Base-by-base conservation (phyloP, 2,797 vertebrate genomes). In the Halcyon badia region DNA sequence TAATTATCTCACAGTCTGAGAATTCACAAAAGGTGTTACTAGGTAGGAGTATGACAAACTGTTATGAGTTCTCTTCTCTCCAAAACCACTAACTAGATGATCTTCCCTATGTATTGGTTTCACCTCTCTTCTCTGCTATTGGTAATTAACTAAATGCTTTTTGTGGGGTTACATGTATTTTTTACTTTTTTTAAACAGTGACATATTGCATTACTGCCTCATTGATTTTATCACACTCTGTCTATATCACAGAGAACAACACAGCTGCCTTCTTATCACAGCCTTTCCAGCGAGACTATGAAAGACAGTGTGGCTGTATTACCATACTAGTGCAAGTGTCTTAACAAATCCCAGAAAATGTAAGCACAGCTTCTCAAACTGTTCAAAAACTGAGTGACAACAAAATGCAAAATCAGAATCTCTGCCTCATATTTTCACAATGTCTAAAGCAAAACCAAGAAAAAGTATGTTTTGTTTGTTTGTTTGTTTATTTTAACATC, bases 111-210 rank as follows among this genome's bases (percentile, higher is more conserved):
- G 5, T 30, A 18, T 25, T 62, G 11, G 17, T 89, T 92, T 90
- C 11, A 51, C 14, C 4, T n/a, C 10, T 11, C 54, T 68, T 61
- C 41, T 89, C n/a, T 91, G 30, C 6, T 61, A 11, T 35, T 49
- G 11, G 24, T 60, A 25, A 65, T 70, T 61, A 77, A 77, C 80
- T 20, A 33, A 35, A 22, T 49, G 22, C 3, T 39, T 42, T 58
- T 58, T 1, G 1, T 11, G 0, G 0, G 2, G 35, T 28, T 28
- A 49, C 21, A 35, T 0, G 1, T 16, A 5, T 25, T 25, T 84
- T 72, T 49, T 35, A 0, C 3, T 1, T 31, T 85, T 76, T 90
- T 86, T 30, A 15, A 87, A 42, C 7, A 6, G 17, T 41, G 37
- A 62, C 6, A 19, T 69, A 49, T 11, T 72, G 9, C 26, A 33